phyloP scores from a whole-genome alignment of 2,888 invertebrate genomes.

The Eupithecia dodoneata region DNA sequence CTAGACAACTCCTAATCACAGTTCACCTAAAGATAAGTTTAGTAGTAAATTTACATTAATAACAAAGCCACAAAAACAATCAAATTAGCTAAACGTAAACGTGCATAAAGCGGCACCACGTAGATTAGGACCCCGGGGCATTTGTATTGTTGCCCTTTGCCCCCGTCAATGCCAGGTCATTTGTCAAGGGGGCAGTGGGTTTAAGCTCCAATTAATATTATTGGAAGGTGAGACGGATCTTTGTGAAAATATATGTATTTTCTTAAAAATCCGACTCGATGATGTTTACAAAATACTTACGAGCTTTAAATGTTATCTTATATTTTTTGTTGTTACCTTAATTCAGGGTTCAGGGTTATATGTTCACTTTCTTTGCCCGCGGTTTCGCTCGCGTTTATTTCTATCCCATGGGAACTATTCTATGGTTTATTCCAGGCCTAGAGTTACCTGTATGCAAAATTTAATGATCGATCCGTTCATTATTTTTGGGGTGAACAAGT shows the following conservation, averaged over 20 bases:
- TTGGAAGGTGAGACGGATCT: slow-evolving; percentile 11
- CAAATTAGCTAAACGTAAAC: slow-evolving; percentile 38
- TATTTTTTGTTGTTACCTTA: no score
- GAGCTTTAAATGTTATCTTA: no score
- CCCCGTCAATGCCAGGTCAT: slow-evolving; percentile 40
- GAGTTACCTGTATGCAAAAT: no score
- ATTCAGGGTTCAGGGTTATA: no score
- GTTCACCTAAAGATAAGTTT: not conserved
- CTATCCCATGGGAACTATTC: no score
- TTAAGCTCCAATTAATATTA: slow-evolving; percentile 32
- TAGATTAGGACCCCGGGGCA: slow-evolving; percentile 47
- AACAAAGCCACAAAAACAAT: slow-evolving; percentile 32
- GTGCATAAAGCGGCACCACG: slow-evolving; percentile 39
- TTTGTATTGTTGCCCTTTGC: slow-evolving; percentile 44
- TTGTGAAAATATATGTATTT: not conserved
- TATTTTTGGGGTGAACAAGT: no score
- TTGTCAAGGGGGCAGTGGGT: slow-evolving; percentile 41
- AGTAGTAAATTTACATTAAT: not conserved
- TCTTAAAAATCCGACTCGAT: no score
- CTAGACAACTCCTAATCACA: not conserved
- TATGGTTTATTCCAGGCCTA: no score
- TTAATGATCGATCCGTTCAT: no score
- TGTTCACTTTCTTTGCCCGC: no score
- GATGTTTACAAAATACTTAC: no score
- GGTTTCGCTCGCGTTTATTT: no score